Conservation (phyloP, 2,797 vertebrate species). For the Anas georgica region DNA sequence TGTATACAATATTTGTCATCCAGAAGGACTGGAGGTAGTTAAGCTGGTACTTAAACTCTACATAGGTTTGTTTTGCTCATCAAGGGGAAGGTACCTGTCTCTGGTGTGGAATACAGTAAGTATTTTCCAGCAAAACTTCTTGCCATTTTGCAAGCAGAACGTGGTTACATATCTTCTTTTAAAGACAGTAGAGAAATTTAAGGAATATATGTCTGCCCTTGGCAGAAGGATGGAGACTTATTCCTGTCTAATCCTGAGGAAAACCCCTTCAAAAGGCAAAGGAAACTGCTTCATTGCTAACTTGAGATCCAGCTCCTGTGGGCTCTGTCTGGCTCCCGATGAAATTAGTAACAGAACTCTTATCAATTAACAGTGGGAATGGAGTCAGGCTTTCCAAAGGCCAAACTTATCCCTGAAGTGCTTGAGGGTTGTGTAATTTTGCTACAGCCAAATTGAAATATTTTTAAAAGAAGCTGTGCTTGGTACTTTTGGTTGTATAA, state of each 20-base stretch:
- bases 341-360: not conserved
- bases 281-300: not conserved
- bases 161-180: not conserved
- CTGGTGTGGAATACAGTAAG: not conserved
- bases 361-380: not conserved
- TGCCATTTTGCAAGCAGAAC: not conserved
- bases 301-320: not conserved
- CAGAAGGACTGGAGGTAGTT: constrained; percentile 7
- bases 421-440: not conserved
- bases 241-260: not conserved
- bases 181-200: not conserved
- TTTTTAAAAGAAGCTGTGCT: not conserved
- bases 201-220: not conserved
- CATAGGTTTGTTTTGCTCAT: not conserved
- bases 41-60: not conserved
- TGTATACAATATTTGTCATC: not conserved
- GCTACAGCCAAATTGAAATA: not conserved
- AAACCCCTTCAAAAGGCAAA: not conserved
- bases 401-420: not conserved
- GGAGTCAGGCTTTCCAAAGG: not conserved
- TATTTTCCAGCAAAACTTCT: constrained; percentile 5
- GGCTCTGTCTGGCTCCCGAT: not conserved
- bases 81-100: not conserved
- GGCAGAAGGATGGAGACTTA: not conserved
- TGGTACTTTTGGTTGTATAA: not conserved